These are phyloP conservation scores for Campopleginae sp. DNA, from an alignment of 2,888 invertebrate genomes.

Conservation along the genomic window DNA sequence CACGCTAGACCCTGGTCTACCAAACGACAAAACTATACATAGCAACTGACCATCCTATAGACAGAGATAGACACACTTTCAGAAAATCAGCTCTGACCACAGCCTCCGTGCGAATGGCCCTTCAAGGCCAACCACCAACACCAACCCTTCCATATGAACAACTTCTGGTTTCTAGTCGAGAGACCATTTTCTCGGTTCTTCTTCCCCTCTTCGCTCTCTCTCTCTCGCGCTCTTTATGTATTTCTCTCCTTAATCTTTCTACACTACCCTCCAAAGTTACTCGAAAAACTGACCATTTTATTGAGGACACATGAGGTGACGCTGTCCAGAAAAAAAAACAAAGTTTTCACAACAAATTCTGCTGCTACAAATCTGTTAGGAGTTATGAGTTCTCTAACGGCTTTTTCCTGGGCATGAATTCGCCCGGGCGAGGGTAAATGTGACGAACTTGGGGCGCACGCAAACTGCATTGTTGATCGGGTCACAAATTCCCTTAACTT, in stretches of 20 bases:
- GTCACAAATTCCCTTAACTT: conserved; percentile 71
- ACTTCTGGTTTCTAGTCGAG: conserved; percentile 40
- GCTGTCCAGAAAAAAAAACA: not conserved
- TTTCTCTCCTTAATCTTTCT: conserved; percentile 1
- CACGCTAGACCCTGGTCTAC: conserved; percentile 70
- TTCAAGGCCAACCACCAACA: conserved; percentile 76
- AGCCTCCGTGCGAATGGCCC: conserved; percentile 77
- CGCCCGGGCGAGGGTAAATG: conserved; percentile 42
- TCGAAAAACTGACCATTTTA: conserved; percentile 12
- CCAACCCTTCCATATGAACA: conserved; percentile 74
- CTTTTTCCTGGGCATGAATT: conserved; percentile 38
- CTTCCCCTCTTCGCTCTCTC: conserved; percentile 8
- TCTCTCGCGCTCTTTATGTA: conserved; percentile 10
- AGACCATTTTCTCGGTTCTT: conserved; percentile 4
- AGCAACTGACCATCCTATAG: conserved; percentile 34
- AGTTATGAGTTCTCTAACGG: conserved; percentile 73
- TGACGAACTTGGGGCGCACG: conserved; percentile 50
- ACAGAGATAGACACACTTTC: conserved; percentile 52
- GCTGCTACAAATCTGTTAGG: conserved; percentile 76
- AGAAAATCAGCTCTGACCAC: conserved; percentile 64
- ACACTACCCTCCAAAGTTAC: not conserved
- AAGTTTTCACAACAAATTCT: conserved; percentile 34
- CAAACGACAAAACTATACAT: conserved; percentile 57
- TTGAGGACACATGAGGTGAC: not conserved
- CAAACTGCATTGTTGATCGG: conserved; percentile 78